Percentiles rank a stretch among this genome's conserved stretches.
Evolutionary conservation across 2,888 invertebrate genomes (phyloP).

Genomic region (Protonemura montana): DNA sequence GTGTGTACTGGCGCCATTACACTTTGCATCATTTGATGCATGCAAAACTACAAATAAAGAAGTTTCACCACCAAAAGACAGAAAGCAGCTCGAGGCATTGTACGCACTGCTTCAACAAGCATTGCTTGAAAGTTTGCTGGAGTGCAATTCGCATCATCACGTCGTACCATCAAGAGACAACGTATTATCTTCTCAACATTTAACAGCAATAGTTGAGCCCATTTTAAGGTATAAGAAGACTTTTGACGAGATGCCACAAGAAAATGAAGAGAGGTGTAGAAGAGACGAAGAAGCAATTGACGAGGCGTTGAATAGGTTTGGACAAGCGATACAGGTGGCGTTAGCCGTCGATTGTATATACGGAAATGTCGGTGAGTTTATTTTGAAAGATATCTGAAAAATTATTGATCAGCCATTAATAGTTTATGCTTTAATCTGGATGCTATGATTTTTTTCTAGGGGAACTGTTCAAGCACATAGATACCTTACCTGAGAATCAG

Average conservation of each 20-base stretch:
- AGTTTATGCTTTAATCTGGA: neutral
- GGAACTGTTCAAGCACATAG: slow-evolving; percentile 68
- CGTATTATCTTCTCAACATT: slow-evolving; percentile 70
- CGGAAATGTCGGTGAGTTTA: slow-evolving; percentile 72
- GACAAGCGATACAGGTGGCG: slow-evolving; percentile 84
- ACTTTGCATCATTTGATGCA: slow-evolving; percentile 49
- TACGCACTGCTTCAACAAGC: slow-evolving; percentile 75
- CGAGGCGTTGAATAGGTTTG: slow-evolving; percentile 77
- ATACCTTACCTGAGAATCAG: slow-evolving; percentile 70
- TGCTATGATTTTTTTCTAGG: slow-evolving; percentile 46
- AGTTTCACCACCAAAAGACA: neutral
- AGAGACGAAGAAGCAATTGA: slow-evolving; percentile 61
- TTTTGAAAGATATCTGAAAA: slow-evolving; percentile 8
- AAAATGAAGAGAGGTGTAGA: slow-evolving; percentile 58
- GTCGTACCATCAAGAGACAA: slow-evolving; percentile 62
- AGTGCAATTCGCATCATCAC: slow-evolving; percentile 56
- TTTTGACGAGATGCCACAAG: slow-evolving; percentile 58
- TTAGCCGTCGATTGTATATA: slow-evolving; percentile 80
- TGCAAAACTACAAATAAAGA: neutral
- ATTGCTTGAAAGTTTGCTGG: slow-evolving; percentile 70
- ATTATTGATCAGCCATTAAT: neutral
- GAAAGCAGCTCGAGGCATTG: slow-evolving; percentile 55
- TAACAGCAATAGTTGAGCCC: slow-evolving; percentile 62
- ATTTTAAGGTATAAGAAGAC: slow-evolving; percentile 57
- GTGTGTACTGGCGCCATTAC: slow-evolving; percentile 75